phyloP scores from a whole-genome alignment of 2,888 invertebrate species.

The Hirtodrosophila duncani region DNA sequence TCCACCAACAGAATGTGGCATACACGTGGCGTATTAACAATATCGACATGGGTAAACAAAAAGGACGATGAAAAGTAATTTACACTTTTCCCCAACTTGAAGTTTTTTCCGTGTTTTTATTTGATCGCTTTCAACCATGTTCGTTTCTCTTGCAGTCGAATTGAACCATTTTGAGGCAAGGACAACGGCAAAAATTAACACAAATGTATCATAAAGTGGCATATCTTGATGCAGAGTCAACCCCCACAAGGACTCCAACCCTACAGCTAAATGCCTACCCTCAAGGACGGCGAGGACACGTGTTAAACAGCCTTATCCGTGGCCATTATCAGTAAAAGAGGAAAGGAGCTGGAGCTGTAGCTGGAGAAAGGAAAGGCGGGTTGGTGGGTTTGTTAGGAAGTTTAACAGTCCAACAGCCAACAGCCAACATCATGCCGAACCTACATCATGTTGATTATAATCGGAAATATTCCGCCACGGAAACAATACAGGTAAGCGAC shows the following conservation, averaged over 20 bases:
- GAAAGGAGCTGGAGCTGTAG: background rate
- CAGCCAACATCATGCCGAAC: constrained; percentile 69
- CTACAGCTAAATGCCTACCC: constrained; percentile 1
- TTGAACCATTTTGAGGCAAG: constrained; percentile 43
- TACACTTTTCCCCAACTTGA: constrained; percentile 59
- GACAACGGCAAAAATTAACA: constrained; percentile 62
- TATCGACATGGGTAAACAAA: constrained; percentile 69
- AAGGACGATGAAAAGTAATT: constrained; percentile 48
- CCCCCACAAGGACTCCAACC: constrained; percentile 27
- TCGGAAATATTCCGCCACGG: constrained; percentile 78
- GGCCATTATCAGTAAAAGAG: constrained; percentile 43
- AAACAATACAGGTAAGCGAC: constrained; percentile 78
- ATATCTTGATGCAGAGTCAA: constrained; percentile 49
- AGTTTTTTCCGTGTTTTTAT: constrained; percentile 25
- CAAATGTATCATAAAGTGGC: constrained; percentile 66
- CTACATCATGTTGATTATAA: constrained; percentile 78
- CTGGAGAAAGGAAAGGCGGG: no score
- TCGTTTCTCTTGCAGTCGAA: constrained; percentile 26
- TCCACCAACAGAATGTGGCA: no score
- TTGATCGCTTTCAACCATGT: constrained; percentile 21
- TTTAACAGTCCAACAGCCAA: no score
- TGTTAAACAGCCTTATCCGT: constrained; percentile 58
- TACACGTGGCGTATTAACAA: constrained; percentile 67
- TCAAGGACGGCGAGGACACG: constrained; percentile 49
- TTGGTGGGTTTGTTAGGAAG: no score